phyloP scores from a whole-genome alignment of 2,888 invertebrate species.

The Empis stercorea region DNA sequence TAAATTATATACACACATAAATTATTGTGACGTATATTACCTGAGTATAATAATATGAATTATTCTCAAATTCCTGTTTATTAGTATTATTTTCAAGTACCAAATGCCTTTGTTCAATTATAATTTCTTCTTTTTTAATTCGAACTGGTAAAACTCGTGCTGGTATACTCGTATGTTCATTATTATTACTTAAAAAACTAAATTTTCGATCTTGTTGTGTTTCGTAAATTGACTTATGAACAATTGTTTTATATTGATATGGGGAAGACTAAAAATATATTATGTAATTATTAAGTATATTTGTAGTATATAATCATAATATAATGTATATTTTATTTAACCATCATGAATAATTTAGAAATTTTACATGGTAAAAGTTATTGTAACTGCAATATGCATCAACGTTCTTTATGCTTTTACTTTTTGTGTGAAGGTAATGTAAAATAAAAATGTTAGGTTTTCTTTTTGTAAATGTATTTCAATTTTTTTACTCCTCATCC shows the following conservation, averaged over 20 bases:
- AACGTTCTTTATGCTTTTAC: no score
- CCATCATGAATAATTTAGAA: no score
- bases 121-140: slow-evolving; percentile 13
- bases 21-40: not conserved
- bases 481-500: no score
- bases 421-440: no score
- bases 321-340: no score
- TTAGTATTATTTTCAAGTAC: slow-evolving; percentile 7
- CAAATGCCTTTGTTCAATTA: slow-evolving; percentile 13
- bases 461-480: no score
- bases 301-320: no score
- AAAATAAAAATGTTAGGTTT: no score
- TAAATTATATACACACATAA: not conserved
- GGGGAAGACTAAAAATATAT: slow-evolving; percentile 1
- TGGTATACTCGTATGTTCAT: not conserved
- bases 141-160: slow-evolving; percentile 4
- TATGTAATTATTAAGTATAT: no score
- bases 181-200: slow-evolving; percentile 2
- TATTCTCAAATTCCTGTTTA: not conserved
- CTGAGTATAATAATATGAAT: slow-evolving; percentile 10
- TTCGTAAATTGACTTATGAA: slow-evolving; percentile 2
- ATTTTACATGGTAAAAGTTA: no score
- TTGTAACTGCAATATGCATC: no score
- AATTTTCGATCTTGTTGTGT: not conserved
- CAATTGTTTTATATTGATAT: slow-evolving; percentile 2